Evolutionary conservation across 2,888 invertebrate genomes (phyloP).

Genomic region (Mystacides longicornis): DNA sequence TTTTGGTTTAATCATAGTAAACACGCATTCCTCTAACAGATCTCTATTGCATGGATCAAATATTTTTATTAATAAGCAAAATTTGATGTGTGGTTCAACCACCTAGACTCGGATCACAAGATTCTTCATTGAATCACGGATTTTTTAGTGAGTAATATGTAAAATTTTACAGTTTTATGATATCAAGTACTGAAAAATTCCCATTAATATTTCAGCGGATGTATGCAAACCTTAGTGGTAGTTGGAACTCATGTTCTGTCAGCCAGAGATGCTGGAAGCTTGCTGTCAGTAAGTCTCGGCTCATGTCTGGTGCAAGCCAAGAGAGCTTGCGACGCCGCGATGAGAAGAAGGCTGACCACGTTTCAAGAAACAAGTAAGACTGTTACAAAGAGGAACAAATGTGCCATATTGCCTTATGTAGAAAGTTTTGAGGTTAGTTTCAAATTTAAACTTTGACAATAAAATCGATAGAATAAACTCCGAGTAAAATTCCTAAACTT

Average conservation of each 20-base stretch:
- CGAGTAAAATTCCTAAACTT: background rate
- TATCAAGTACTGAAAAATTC: background rate
- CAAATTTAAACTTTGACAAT: background rate
- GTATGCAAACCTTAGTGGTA: constrained; percentile 87
- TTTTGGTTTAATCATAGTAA: too few species aligned
- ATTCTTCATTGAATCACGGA: background rate
- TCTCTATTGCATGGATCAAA: too few species aligned
- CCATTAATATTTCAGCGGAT: constrained; percentile 58
- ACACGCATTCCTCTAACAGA: too few species aligned
- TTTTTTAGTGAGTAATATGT: background rate
- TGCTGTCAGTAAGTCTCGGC: constrained; percentile 80
- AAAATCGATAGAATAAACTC: background rate
- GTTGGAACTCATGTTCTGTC: constrained; percentile 90
- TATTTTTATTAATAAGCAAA: background rate
- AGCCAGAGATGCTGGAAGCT: constrained; percentile 66
- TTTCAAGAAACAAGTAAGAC: constrained; percentile 57
- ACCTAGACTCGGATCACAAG: background rate
- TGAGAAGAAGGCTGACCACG: constrained; percentile 74
- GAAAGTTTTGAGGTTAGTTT: constrained; percentile 67
- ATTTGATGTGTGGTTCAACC: background rate
- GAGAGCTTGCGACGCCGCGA: constrained; percentile 84
- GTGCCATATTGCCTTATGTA: constrained; percentile 85
- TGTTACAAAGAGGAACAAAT: constrained; percentile 58
- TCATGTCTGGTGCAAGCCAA: constrained; percentile 82
- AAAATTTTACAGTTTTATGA: background rate